A percentile compares a stretch with the other conserved stretches of the same genome.
Conservation (phyloP, 2,888 invertebrate species). For the Pherbina coryleti region DNA sequence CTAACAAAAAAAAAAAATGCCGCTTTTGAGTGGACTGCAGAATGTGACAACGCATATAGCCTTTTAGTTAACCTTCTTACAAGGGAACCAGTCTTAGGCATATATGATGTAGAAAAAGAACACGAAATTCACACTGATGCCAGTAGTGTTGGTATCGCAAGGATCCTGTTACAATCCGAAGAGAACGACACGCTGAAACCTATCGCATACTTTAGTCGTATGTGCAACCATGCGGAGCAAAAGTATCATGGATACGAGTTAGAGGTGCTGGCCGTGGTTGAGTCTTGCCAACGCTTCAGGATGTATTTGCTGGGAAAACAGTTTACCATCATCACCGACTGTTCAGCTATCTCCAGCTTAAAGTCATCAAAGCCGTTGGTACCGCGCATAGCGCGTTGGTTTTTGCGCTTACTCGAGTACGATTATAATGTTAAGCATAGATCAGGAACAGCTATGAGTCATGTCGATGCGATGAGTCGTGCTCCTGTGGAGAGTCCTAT, state of each 20-base stretch:
- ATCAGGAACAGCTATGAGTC: constrained; percentile 53
- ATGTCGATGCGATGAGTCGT: constrained; percentile 59
- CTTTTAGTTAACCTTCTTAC: neutral
- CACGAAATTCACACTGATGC: constrained; percentile 40
- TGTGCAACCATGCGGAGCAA: constrained; percentile 53
- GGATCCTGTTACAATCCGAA: constrained; percentile 34
- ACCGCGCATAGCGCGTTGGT: constrained; percentile 57
- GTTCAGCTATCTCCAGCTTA: constrained; percentile 44
- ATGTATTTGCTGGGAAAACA: constrained; percentile 49
- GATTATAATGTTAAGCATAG: constrained; percentile 49
- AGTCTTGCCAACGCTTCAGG: constrained; percentile 58
- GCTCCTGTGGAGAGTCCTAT: constrained; percentile 29
- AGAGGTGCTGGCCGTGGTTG: constrained; percentile 56
- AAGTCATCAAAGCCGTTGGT: constrained; percentile 42
- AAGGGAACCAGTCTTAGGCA: constrained; percentile 32
- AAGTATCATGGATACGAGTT: neutral
- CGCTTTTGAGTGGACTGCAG: constrained; percentile 49
- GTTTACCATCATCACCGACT: constrained; percentile 55
- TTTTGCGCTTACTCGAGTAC: constrained; percentile 49
- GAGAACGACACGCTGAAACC: too few relatives aligned
- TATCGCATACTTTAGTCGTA: too few relatives aligned
- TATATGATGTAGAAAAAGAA: constrained; percentile 38
- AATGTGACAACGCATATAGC: neutral
- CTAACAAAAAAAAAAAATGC: constrained; percentile 46
- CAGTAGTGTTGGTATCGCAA: constrained; percentile 34